phyloP scores from a whole-genome alignment of 2,113 vertebrate genomes.

The Felis chaus region DNA sequence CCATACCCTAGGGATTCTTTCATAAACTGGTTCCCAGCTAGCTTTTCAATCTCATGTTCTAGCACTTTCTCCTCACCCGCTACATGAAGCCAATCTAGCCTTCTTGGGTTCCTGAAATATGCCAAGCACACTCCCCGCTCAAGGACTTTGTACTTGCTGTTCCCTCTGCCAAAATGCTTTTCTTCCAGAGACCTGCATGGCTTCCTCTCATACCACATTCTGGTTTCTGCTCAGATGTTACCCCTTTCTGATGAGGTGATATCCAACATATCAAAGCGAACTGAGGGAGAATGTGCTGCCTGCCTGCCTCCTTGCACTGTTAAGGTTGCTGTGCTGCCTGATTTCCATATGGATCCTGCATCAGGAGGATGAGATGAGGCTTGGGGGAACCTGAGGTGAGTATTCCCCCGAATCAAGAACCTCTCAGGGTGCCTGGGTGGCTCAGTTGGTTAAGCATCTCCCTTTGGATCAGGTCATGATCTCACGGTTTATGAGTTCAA shows the following conservation, averaged over 20 bases:
- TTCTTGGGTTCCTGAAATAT: not conserved
- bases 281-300: not conserved
- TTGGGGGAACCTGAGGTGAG: not conserved
- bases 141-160: not conserved
- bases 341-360: accelerated
- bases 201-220: not conserved
- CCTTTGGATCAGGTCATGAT: too few relatives aligned
- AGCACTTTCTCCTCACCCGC: not conserved
- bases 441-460: too few relatives aligned
- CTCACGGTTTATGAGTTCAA: too few relatives aligned
- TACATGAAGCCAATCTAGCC: not conserved
- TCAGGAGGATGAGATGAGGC: too few relatives aligned
- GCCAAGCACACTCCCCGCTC: not conserved
- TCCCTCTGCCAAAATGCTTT: not conserved
- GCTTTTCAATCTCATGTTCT: not conserved
- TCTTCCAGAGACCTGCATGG: not conserved
- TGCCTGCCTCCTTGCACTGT: accelerated
- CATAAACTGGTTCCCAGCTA: not conserved
- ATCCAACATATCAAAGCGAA: not conserved
- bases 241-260: not conserved
- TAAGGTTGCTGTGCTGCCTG: too few relatives aligned
- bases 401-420: too few relatives aligned
- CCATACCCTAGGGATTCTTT: not conserved
- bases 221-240: not conserved
- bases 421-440: too few relatives aligned